A percentile compares a stretch with the other conserved stretches of the same genome.
These are phyloP conservation scores for Fregetta grallaria DNA, from an alignment of 2,113 vertebrate genomes.

Conservation along the genomic window DNA sequence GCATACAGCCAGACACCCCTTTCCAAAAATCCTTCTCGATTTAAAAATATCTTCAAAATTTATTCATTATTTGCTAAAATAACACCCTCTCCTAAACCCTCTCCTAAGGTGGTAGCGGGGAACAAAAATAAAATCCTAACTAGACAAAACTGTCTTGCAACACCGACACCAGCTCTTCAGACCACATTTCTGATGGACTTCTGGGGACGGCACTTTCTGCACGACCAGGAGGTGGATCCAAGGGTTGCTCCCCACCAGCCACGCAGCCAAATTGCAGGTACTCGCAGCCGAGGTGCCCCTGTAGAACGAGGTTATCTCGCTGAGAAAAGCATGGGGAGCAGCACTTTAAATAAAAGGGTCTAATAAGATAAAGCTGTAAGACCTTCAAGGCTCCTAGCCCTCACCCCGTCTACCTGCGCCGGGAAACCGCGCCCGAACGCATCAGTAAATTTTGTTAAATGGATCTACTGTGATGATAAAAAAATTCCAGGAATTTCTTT, in stretches of 20 bases:
- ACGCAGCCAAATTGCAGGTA: background rate
- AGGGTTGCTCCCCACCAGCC: background rate
- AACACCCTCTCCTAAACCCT: background rate
- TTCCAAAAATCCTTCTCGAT: background rate
- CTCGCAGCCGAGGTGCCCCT: background rate
- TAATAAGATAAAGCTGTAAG: background rate
- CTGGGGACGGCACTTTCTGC: background rate
- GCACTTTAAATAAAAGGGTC: background rate
- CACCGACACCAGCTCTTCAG: background rate
- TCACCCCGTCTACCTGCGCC: background rate
- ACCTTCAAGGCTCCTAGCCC: background rate
- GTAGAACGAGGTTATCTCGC: background rate
- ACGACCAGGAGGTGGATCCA: background rate
- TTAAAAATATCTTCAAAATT: background rate
- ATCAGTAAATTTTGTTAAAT: background rate
- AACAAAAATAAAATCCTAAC: background rate
- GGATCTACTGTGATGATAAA: background rate
- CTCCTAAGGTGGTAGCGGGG: background rate
- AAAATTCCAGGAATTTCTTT: background rate
- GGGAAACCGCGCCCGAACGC: background rate
- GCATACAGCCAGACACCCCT: background rate
- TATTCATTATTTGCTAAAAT: background rate
- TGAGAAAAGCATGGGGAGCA: background rate
- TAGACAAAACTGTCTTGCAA: background rate
- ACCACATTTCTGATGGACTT: background rate